These are phyloP conservation scores for Pagetopsis macropterus DNA, from an alignment of 2,797 vertebrate species.

Conservation along the genomic window DNA sequence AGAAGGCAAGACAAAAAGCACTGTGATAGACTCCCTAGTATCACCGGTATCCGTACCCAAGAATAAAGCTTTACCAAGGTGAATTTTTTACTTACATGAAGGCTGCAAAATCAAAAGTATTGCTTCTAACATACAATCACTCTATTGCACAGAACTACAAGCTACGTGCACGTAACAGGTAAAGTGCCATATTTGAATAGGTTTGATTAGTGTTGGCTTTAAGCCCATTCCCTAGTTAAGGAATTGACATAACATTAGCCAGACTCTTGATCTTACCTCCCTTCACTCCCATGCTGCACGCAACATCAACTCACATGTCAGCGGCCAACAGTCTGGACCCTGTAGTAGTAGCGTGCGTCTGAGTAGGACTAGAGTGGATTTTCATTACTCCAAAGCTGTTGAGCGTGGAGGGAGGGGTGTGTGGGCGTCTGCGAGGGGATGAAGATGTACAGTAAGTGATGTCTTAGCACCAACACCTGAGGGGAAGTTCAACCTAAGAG, in stretches of 20 bases:
- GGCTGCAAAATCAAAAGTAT: background rate
- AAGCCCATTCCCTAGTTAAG: conserved; percentile 52
- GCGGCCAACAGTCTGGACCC: conserved; percentile 13
- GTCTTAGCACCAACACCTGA: conserved; percentile 18
- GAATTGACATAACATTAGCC: conserved; percentile 66
- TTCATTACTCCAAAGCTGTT: conserved; percentile 36
- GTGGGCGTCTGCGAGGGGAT: background rate
- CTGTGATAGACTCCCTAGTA: conserved; percentile 33
- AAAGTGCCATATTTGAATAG: conserved; percentile 2
- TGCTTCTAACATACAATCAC: background rate
- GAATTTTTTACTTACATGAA: background rate
- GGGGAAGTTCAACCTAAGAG: conserved; percentile 1
- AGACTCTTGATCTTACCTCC: conserved; percentile 63
- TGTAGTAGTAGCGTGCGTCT: conserved; percentile 28
- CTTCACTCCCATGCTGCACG: conserved; percentile 48
- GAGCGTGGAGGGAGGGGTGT: background rate
- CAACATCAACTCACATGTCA: conserved; percentile 54
- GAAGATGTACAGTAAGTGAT: background rate
- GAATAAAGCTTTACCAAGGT: background rate
- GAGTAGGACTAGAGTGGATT: conserved; percentile 28
- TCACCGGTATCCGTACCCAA: conserved; percentile 36
- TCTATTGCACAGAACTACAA: background rate
- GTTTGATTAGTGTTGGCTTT: conserved; percentile 48
- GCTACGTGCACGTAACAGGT: background rate
- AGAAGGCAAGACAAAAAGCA: conserved; percentile 55